A percentile compares a stretch with the other conserved stretches of the same genome.
Conservation (phyloP, 2,797 vertebrate species). For the Trematomus bernacchii region DNA sequence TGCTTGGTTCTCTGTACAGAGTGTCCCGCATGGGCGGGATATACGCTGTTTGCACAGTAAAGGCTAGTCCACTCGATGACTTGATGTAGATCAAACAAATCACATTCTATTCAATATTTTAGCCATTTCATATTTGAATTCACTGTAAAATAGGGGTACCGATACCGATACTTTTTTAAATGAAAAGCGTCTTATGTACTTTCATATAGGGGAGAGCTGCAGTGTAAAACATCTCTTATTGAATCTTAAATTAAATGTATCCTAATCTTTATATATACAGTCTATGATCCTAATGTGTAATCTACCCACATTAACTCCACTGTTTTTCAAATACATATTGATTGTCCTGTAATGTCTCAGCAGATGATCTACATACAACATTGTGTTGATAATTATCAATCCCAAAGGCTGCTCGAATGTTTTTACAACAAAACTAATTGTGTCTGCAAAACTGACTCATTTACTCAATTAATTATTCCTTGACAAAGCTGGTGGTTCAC, state of each 20-base stretch:
- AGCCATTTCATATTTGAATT: too few species aligned
- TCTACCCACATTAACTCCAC: neutral
- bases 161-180: too few species aligned
- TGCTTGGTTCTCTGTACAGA: rapidly evolving
- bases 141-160: too few species aligned
- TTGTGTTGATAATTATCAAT: neutral
- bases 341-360: neutral
- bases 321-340: neutral
- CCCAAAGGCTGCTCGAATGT: neutral
- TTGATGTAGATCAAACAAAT: too few species aligned
- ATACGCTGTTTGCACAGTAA: too few species aligned
- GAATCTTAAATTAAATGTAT: too few species aligned
- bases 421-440: neutral
- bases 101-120: too few species aligned
- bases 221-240: too few species aligned
- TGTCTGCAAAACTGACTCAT: neutral
- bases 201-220: too few species aligned
- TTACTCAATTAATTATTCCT: neutral
- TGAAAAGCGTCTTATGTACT: too few species aligned
- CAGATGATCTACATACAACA: neutral
- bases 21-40: conserved; percentile 41
- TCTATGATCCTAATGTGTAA: neutral
- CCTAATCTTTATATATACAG: too few species aligned
- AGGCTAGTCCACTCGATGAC: too few species aligned
- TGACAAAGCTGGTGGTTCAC: neutral